Percentiles rank a stretch among this genome's conserved stretches.
Conservation (phyloP, 2,888 invertebrate genomes). For the Limulus polyphemus region DNA sequence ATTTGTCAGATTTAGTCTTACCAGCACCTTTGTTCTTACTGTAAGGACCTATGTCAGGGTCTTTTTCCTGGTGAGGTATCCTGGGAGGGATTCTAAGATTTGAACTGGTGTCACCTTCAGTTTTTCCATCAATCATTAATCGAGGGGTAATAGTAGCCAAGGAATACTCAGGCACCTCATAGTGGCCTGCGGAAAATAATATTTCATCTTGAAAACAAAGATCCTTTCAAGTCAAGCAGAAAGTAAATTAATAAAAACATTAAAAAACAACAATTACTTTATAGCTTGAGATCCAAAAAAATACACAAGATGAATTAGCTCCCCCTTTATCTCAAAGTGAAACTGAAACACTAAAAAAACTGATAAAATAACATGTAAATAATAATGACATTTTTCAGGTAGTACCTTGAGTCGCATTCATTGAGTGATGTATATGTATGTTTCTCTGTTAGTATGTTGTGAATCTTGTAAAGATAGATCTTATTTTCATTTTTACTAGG, state of each 20-base stretch:
- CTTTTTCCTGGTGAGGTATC: not conserved
- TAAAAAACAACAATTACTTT: not conserved
- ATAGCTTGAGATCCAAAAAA: too few species aligned
- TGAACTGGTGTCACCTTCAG: not conserved
- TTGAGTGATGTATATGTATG: too few species aligned
- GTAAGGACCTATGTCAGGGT: not conserved
- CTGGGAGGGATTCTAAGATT: not conserved
- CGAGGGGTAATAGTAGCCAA: slow-evolving; percentile 17
- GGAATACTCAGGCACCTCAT: slow-evolving; percentile 30
- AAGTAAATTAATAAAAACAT: not conserved
- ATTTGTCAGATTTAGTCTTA: not conserved
- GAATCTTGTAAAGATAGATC: too few species aligned
- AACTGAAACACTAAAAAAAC: too few species aligned
- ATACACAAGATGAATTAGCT: too few species aligned
- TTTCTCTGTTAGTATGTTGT: too few species aligned
- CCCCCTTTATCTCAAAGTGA: too few species aligned
- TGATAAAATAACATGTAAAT: too few species aligned
- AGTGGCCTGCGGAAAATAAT: slow-evolving; percentile 27
- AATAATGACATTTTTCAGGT: too few species aligned
- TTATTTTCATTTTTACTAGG: too few species aligned
- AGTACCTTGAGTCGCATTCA: too few species aligned
- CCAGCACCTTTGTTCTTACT: not conserved
- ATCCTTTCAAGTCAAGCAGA: not conserved
- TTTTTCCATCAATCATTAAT: slow-evolving; percentile 16
- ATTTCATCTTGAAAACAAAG: not conserved